Percentiles rank a stretch among this genome's conserved stretches.
phyloP scores from a whole-genome alignment of 2,113 vertebrate genomes.

The Poeciliopsis occidentalis region DNA sequence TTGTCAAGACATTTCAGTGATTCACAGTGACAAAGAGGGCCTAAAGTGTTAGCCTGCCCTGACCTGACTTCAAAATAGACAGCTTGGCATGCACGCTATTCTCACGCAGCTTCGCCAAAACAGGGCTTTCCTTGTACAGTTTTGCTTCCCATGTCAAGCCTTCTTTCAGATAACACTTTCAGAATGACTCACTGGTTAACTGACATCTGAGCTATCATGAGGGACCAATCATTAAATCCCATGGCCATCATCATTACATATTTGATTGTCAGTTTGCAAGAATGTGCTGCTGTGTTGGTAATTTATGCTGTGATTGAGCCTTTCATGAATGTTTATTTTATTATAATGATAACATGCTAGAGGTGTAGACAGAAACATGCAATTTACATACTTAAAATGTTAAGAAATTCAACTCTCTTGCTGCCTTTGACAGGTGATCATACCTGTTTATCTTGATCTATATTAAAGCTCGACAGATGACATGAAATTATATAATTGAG shows the following conservation, averaged over 20 bases:
- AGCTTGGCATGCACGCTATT: constrained; percentile 61
- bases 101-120: constrained; percentile 53
- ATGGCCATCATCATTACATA: constrained; percentile 20
- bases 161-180: constrained; percentile 49
- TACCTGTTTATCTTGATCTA: constrained; percentile 43
- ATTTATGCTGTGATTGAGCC: constrained; percentile 21
- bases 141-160: constrained; percentile 60
- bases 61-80: constrained; percentile 76
- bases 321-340: constrained; percentile 12
- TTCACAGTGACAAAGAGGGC: constrained; percentile 66
- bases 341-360: constrained; percentile 9
- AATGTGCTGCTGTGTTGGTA: constrained; percentile 9
- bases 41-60: constrained; percentile 67
- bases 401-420: constrained; percentile 25
- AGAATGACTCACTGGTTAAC: constrained; percentile 57
- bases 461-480: constrained; percentile 40
- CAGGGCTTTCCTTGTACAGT: constrained; percentile 70
- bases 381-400: neutral
- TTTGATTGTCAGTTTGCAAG: constrained; percentile 46
- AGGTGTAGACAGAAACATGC: neutral
- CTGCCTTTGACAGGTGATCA: constrained; percentile 34
- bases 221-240: constrained; percentile 34
- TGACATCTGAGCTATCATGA: constrained; percentile 21
- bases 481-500: constrained; percentile 33
- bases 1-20: constrained; percentile 65